phyloP scores from a whole-genome alignment of 2,113 vertebrate species.

The Phalacrocorax carbo region DNA sequence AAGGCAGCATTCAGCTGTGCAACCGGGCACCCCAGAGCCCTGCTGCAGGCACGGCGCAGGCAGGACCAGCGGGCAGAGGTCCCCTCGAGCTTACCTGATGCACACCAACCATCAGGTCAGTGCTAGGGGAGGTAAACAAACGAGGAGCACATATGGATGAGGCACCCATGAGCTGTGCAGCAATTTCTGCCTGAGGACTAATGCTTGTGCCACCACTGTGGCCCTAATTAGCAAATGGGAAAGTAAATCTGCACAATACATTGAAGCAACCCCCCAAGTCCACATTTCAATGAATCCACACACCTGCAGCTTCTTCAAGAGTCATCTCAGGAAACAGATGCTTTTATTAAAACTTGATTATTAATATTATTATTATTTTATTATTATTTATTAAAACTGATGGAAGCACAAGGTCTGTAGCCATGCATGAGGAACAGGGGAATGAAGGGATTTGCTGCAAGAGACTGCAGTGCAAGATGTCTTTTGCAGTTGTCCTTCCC shows the following conservation, averaged over 20 bases:
- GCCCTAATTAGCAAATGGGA: background rate
- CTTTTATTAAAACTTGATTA: background rate
- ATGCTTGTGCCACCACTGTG: background rate
- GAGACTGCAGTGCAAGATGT: background rate
- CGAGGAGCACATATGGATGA: background rate
- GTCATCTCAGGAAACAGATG: fast-evolving
- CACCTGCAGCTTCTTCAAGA: background rate
- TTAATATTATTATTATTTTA: too few species aligned
- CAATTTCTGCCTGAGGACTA: background rate
- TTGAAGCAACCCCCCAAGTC: background rate
- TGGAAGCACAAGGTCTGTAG: background rate
- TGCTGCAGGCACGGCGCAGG: fast-evolving
- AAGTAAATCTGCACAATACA: background rate
- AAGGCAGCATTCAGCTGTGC: background rate
- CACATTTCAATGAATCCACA: background rate
- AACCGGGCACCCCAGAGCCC: background rate
- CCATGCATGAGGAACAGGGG: background rate
- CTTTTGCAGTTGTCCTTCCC: background rate
- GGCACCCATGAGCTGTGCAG: fast-evolving
- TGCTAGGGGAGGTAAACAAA: background rate
- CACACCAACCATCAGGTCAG: background rate
- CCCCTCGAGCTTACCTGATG: background rate
- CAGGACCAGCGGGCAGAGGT: background rate
- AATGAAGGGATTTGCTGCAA: background rate
- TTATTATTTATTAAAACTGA: background rate